phyloP scores from a whole-genome alignment of 2,797 vertebrate species.

The Pangasius krempfi region DNA sequence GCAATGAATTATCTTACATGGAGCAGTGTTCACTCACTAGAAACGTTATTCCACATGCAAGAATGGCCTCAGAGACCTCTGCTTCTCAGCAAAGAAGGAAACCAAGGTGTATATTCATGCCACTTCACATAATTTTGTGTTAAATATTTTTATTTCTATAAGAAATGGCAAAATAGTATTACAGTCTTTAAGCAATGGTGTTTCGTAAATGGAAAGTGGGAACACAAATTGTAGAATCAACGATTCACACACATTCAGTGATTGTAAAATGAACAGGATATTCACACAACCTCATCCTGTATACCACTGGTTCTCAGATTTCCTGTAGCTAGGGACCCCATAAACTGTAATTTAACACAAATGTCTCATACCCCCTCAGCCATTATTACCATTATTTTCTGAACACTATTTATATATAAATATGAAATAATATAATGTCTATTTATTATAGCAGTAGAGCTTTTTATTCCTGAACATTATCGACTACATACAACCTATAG shows the following conservation, averaged over 20 bases:
- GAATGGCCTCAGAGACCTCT: constrained; percentile 10
- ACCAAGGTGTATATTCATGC: neutral
- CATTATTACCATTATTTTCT: neutral
- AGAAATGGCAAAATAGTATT: neutral
- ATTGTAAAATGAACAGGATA: too few relatives aligned
- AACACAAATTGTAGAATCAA: neutral
- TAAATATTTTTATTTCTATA: neutral
- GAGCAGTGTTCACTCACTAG: neutral
- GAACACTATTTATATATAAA: neutral
- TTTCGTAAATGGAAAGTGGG: neutral
- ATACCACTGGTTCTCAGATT: neutral
- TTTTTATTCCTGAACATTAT: neutral
- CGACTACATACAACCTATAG: neutral
- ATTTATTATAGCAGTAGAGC: neutral
- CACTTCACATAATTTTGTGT: neutral
- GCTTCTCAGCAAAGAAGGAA: neutral
- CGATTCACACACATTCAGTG: too few relatives aligned
- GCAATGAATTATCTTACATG: constrained; percentile 30
- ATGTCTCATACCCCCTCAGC: neutral
- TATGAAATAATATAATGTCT: neutral
- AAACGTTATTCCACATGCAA: constrained; percentile 14
- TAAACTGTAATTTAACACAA: neutral
- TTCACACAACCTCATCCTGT: neutral
- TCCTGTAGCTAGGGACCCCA: neutral
- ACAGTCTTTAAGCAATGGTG: neutral